Evolutionary conservation across 2,113 vertebrate species (phyloP), one percentile per base, ranked within the genome.

Genomic region (Nematolebias whitei): DNA sequence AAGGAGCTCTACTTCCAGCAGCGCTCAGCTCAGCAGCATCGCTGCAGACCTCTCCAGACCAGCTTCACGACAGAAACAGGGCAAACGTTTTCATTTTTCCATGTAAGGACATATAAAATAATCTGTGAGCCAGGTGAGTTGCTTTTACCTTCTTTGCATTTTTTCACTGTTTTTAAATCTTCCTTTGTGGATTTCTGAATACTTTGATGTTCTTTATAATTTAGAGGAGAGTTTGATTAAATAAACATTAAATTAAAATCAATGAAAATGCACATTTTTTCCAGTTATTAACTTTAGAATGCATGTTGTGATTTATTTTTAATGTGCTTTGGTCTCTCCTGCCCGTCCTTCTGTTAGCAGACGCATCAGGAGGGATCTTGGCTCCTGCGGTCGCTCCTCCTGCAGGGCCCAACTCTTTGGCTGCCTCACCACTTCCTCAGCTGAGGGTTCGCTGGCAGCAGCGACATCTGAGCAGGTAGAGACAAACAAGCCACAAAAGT

Each of bases 391-490:
- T 58, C 62, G 2, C 59, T 76, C 65, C 73, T 65, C 86, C 86
- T 84, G 86, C 83, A 83, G 90, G 53, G 82, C 79, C 84, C 75
- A 85, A 77, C 87, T 83, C 78, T 87, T 87, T 90, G 88, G 87
- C 87, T 68, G 76, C 71, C 68, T 70, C n/a, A 13, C 19, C 61
- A 79, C 79, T 90, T 91, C 87, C 86, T 78, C 69, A 84, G 76
- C 91, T 85, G 82, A 89, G 88, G 87, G 88, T 66, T 81, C 74
- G 81, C 87, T 90, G 88, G 91, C 90, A 86, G 86, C 73, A 51
- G 83, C 84, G 62, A 83, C 82, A 71, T 55, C 71, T 51, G 70
- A 82, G 58, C 68, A 88, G 72, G 90, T 90, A 83, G 66, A 63
- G 63, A 77, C 78, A 79, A 50, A 79, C 74, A 71, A 15, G 4